Base-by-base conservation (phyloP, 2,113 vertebrate genomes). In the Eulemur macaco region DNA sequence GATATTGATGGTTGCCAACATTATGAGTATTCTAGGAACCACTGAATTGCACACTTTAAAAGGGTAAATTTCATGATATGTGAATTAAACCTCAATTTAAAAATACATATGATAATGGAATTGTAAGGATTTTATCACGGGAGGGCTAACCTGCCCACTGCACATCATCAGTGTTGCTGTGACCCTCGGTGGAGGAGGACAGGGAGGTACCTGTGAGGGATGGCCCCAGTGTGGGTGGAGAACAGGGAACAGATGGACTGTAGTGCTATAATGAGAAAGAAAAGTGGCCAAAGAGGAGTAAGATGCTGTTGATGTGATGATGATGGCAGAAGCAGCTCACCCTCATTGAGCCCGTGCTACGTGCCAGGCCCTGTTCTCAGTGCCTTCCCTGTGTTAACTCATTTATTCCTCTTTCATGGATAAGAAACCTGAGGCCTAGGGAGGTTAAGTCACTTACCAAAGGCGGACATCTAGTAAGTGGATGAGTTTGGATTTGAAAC, bases 241-340 rank as follows among this genome's bases (percentile, higher is more conserved):
- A 64, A 10, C 11, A 13, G 15, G 34, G 77, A 3, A 0, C 10
- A 2, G 0, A 0, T 31, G 50, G 37, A 50, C 1, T 9, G 13
- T 39, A 69, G 34, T 37, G 39, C 64, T 34, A 1, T 13, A 13
- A 0, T 17, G 14, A n/a, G 45, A 39, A 92, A 54, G 56, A 47
- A 27, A 42, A 52, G 73, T 4, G n/a, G 56, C 56, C 56, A 29
- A 17, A 66, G 27, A 39, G 8, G 52, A 60, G n/a, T 1, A 5
- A 73, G 63, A 21, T 50, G 73, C 50, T 25, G 34, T 8, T n/a
- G 71, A 10, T 29, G 18, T 21, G n/a, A 13, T 25, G 5, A 20
- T 21, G 27, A 42, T 15, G 15, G 13, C 11, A 25, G 2, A 1
- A 37, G 60, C 15, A 31, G 20, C 54, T 94, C 1, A 1, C 5